Conservation (phyloP, 1,140 invertebrate species). For the Drosophila obscura region DNA sequence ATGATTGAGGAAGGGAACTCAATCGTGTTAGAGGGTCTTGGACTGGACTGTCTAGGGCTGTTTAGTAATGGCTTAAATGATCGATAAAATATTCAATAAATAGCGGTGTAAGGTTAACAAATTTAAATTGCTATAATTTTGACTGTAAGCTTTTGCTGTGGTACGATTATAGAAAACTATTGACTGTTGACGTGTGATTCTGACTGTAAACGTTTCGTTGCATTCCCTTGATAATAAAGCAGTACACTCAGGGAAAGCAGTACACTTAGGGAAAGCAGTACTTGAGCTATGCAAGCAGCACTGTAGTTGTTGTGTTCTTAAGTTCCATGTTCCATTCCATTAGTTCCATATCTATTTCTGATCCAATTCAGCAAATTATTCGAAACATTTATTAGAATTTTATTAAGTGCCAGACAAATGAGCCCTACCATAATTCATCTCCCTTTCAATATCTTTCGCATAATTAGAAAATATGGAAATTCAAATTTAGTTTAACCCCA, state of each 20-base stretch:
- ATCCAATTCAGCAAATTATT: too few relatives aligned
- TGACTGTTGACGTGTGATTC: background rate
- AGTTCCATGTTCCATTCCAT: too few relatives aligned
- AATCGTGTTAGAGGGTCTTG: background rate
- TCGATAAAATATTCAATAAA: constrained; percentile 30
- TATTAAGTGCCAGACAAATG: background rate
- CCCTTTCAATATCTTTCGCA: too few relatives aligned
- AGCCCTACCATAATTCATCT: background rate
- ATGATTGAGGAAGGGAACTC: constrained; percentile 39
- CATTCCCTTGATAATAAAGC: too few relatives aligned
- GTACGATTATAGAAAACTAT: background rate
- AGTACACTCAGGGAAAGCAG: too few relatives aligned
- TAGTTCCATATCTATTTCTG: too few relatives aligned
- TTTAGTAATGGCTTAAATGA: background rate
- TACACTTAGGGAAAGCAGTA: too few relatives aligned
- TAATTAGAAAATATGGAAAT: constrained; percentile 7
- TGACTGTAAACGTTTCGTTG: too few relatives aligned
- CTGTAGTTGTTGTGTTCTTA: too few relatives aligned
- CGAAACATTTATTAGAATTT: background rate
- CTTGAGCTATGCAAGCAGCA: too few relatives aligned
- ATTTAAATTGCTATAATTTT: constrained; percentile 25
- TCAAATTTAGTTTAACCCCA: constrained; percentile 34
- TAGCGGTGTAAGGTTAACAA: constrained; percentile 12
- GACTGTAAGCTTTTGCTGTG: constrained; percentile 7
- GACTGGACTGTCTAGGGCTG: background rate